These are phyloP conservation scores for Chrysaora quinquecirrha DNA, from an alignment of 30 jellyfish, hydroid and myxozoan species.

Conservation along the genomic window DNA sequence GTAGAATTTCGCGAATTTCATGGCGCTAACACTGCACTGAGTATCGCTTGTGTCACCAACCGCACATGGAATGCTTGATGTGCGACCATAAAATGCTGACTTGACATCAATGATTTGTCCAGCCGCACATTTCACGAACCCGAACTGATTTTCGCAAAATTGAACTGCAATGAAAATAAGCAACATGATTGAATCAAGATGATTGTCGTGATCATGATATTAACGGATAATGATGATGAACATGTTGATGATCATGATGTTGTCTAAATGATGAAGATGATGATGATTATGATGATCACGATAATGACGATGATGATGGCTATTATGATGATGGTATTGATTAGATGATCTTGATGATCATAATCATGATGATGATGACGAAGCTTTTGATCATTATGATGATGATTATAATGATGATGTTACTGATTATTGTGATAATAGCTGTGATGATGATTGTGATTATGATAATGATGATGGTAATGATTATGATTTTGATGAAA, in stretches of 20 bases:
- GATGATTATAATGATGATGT: too few species aligned
- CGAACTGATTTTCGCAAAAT: conserved; percentile 1
- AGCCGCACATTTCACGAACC: conserved; percentile 17
- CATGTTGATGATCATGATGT: background rate
- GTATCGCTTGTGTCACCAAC: conserved; percentile 44
- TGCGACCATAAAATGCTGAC: conserved; percentile 53
- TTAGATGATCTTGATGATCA: too few species aligned
- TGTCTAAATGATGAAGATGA: too few species aligned
- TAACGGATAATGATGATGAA: background rate
- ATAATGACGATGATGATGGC: too few species aligned
- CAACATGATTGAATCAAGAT: background rate
- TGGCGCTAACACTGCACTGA: conserved; percentile 17
- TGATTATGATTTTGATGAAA: too few species aligned
- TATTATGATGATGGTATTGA: too few species aligned
- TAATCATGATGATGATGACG: too few species aligned
- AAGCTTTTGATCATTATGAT: too few species aligned
- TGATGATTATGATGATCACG: too few species aligned
- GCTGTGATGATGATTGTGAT: background rate
- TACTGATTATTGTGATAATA: too few species aligned
- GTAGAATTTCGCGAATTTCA: background rate
- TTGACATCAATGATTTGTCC: conserved; percentile 27
- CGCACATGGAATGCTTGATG: conserved; percentile 14
- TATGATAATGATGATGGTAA: background rate
- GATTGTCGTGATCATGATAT: background rate
- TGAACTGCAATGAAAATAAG: background rate